Evolutionary conservation across 2,888 invertebrate species (phyloP).

Genomic region (Phragmatobia fuliginosa): DNA sequence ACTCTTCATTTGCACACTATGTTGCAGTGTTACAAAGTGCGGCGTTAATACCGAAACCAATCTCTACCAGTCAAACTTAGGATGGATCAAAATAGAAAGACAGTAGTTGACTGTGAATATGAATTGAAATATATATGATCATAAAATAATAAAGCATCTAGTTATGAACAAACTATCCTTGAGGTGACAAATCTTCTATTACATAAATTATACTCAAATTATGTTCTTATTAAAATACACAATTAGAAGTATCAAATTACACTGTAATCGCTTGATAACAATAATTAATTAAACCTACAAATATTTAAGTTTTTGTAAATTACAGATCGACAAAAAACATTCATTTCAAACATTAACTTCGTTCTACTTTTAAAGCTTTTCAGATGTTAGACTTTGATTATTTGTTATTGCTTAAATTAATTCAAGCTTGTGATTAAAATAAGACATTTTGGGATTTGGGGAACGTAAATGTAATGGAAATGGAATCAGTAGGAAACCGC

Average conservation of each 20-base stretch:
- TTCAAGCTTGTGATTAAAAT: not conserved
- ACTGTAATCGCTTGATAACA: not conserved
- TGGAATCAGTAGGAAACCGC: not conserved
- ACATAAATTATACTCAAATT: no score
- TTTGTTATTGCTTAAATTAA: not conserved
- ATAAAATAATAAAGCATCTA: no score
- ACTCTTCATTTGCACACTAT: no score
- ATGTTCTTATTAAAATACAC: not conserved
- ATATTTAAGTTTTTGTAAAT: not conserved
- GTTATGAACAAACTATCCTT: no score
- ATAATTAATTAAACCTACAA: not conserved
- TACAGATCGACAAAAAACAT: not conserved
- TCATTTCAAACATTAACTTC: not conserved
- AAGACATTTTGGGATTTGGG: not conserved
- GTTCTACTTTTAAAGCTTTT: not conserved
- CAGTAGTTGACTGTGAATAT: no score
- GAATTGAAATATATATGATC: no score
- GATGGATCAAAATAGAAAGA: no score
- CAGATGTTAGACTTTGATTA: not conserved
- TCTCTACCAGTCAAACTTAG: no score
- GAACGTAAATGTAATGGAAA: slow-evolving; percentile 2
- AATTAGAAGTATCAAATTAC: not conserved
- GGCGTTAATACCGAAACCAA: no score
- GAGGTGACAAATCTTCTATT: no score
- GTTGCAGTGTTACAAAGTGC: no score